phyloP scores from a whole-genome alignment of 1,140 invertebrate species.

The Bombus confusus region DNA sequence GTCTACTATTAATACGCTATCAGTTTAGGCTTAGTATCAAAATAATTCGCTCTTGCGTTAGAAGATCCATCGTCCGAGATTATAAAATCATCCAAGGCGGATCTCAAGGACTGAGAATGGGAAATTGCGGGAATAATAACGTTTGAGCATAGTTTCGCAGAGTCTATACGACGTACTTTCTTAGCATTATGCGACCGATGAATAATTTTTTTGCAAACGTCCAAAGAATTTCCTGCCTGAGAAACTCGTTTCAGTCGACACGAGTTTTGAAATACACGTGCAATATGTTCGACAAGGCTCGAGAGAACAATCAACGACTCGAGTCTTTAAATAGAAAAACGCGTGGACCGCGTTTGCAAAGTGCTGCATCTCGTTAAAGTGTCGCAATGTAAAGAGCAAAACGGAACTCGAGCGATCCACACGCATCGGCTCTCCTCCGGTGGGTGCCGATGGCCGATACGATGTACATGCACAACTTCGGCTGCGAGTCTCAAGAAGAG shows the following conservation, averaged over 20 bases:
- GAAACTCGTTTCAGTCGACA: too few species aligned
- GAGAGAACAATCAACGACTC: background rate
- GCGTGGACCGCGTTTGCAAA: background rate
- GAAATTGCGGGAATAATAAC: background rate
- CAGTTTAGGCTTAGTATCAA: background rate
- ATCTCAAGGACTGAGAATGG: too few species aligned
- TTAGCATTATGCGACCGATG: background rate
- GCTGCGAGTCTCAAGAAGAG: background rate
- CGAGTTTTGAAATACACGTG: background rate
- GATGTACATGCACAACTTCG: background rate
- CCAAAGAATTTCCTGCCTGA: too few species aligned
- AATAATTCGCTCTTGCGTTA: background rate
- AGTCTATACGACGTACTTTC: background rate
- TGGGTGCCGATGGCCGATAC: conserved; percentile 32
- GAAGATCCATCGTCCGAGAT: background rate
- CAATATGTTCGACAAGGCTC: background rate
- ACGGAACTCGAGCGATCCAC: conserved; percentile 4
- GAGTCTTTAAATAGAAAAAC: background rate
- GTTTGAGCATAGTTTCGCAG: background rate
- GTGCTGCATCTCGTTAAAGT: background rate
- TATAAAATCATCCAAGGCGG: too few species aligned
- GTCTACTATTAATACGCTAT: background rate
- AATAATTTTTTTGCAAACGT: background rate
- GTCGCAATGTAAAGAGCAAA: background rate
- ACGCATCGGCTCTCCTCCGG: background rate